These are phyloP conservation scores for Lanius ludovicianus DNA, from an alignment of 2,113 vertebrate species.

Conservation along the genomic window DNA sequence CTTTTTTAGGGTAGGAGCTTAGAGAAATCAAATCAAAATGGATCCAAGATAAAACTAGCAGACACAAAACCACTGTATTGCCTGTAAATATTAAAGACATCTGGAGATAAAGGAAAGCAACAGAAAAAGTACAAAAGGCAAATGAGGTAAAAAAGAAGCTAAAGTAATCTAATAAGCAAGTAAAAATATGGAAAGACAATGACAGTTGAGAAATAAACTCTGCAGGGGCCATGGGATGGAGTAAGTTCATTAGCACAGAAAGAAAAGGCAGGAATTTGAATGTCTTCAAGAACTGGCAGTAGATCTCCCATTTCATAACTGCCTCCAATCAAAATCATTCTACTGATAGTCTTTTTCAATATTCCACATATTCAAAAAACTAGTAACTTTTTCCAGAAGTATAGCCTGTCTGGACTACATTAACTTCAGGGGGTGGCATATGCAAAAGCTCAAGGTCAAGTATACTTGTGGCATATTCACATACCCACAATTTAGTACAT, in stretches of 20 bases:
- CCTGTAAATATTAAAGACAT: not conserved
- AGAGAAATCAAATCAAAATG: not conserved
- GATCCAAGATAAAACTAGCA: not conserved
- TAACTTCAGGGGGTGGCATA: not conserved
- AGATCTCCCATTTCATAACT: not conserved
- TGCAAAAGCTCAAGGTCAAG: not conserved
- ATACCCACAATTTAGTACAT: not conserved
- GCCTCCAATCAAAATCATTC: not conserved
- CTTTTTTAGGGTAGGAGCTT: not conserved
- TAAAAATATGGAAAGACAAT: slow-evolving; percentile 7
- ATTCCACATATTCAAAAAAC: not conserved
- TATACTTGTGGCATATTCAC: not conserved
- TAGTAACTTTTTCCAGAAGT: not conserved
- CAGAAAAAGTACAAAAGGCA: not conserved
- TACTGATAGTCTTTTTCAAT: not conserved
- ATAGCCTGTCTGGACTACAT: not conserved
- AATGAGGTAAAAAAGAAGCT: not conserved
- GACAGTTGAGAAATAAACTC: slow-evolving; percentile 25
- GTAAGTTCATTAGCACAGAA: not conserved
- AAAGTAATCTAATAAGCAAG: not conserved
- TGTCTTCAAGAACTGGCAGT: not conserved
- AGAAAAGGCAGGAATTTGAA: not conserved
- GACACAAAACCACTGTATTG: not conserved
- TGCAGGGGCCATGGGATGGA: not conserved
- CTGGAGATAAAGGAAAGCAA: not conserved